Conservation (phyloP, 2,797 vertebrate species). For the Telmatherina bonti region DNA sequence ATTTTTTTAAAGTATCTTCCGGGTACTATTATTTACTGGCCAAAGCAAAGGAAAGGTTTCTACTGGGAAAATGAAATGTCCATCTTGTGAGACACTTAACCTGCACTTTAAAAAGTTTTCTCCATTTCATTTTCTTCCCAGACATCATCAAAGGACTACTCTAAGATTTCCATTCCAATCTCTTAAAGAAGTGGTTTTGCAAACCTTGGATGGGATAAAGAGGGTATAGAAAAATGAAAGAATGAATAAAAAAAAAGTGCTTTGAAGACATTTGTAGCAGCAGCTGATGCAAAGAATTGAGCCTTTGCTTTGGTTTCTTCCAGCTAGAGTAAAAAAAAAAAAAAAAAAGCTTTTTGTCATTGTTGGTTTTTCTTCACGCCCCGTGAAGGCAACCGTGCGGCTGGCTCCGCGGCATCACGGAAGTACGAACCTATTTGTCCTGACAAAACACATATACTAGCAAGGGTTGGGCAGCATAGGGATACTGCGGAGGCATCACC, state of each 20-base stretch:
- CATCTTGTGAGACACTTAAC: neutral
- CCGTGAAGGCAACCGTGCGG: conserved; percentile 11
- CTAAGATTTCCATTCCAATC: neutral
- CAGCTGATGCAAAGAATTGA: neutral
- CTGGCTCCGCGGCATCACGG: conserved; percentile 27
- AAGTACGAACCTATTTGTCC: conserved; percentile 56
- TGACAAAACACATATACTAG: conserved; percentile 60
- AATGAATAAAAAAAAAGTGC: neutral
- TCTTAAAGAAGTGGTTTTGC: neutral
- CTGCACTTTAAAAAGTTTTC: neutral
- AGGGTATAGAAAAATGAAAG: neutral
- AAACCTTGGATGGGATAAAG: neutral
- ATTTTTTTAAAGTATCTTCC: no score
- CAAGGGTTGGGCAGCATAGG: conserved; percentile 7
- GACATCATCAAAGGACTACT: neutral
- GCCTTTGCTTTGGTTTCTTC: conserved; percentile 21
- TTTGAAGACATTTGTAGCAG: neutral
- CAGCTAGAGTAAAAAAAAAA: conserved; percentile 47
- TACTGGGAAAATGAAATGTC: neutral
- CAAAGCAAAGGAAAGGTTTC: neutral
- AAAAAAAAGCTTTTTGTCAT: conserved; percentile 40
- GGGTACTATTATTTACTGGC: no score
- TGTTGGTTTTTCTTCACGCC: conserved; percentile 51
- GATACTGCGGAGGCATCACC: conserved; percentile 32
- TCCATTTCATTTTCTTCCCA: neutral